These are phyloP conservation scores for Cynodonichthys magdalenae DNA, from an alignment of 2,797 vertebrate species.

Conservation along the genomic window DNA sequence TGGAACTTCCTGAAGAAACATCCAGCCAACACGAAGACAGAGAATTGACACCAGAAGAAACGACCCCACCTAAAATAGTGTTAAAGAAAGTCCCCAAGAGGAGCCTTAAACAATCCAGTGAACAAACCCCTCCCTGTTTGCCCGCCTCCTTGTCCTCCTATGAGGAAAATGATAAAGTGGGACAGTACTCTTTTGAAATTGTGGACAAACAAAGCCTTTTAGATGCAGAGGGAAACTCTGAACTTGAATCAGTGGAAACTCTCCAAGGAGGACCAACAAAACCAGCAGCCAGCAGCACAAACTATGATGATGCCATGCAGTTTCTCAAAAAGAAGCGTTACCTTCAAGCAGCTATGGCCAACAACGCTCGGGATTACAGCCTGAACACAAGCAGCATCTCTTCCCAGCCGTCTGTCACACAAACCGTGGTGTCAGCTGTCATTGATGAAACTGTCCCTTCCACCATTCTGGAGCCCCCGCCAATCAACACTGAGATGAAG, in stretches of 20 bases:
- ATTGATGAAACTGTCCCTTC: constrained; percentile 92
- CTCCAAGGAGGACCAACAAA: constrained; percentile 91
- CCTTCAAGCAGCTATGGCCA: constrained; percentile 90
- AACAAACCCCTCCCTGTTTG: constrained; percentile 87
- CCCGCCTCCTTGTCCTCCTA: constrained; percentile 90
- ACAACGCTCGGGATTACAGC: constrained; percentile 89
- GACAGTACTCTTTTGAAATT: constrained; percentile 95
- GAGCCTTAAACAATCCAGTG: constrained; percentile 84
- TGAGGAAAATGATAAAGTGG: constrained; percentile 91
- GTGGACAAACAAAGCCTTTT: constrained; percentile 94
- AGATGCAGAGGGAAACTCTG: constrained; percentile 89
- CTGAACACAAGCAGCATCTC: constrained; percentile 92
- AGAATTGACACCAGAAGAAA: constrained; percentile 85
- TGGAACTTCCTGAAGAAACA: constrained; percentile 91
- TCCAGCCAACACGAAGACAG: constrained; percentile 82
- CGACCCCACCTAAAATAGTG: constrained; percentile 92
- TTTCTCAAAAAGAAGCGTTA: constrained; percentile 99
- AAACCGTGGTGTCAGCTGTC: constrained; percentile 90
- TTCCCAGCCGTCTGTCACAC: constrained; percentile 90
- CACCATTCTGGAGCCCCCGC: constrained; percentile 92
- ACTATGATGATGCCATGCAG: constrained; percentile 98
- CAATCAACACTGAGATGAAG: constrained; percentile 91
- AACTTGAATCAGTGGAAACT: constrained; percentile 90
- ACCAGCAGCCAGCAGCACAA: constrained; percentile 92
- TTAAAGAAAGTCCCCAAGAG: constrained; percentile 96